Conservation (phyloP, 1,140 invertebrate genomes). For the Copidosoma floridanum region DNA sequence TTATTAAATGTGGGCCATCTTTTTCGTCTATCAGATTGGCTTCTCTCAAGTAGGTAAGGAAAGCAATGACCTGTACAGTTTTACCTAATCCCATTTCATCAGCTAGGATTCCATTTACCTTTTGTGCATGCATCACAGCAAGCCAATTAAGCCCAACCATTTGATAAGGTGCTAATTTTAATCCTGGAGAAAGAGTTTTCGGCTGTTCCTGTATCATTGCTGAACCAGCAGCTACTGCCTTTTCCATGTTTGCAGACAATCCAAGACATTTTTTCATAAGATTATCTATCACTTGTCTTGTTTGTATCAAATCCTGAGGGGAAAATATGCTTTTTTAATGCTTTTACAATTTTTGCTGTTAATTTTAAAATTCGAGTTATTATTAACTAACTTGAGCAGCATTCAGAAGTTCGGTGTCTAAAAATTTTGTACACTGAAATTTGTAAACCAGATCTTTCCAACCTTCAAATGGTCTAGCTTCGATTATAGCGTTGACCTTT, state of each 20-base stretch:
- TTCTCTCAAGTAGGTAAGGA: constrained; percentile 85
- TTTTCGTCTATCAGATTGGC: constrained; percentile 58
- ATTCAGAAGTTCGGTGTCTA: constrained; percentile 72
- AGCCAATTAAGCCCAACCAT: constrained; percentile 94
- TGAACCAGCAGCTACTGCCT: constrained; percentile 69
- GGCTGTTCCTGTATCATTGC: constrained; percentile 69
- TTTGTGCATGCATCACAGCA: constrained; percentile 81
- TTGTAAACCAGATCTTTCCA: constrained; percentile 76
- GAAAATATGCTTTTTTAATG: constrained; percentile 2
- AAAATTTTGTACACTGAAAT: constrained; percentile 65
- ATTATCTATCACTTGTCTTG: constrained; percentile 66
- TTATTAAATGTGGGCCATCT: constrained; percentile 78
- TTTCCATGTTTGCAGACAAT: constrained; percentile 69
- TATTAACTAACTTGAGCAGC: constrained; percentile 59
- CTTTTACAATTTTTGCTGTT: background rate
- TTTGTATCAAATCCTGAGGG: constrained; percentile 62
- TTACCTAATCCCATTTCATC: constrained; percentile 91
- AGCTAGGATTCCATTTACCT: constrained; percentile 91
- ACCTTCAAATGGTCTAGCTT: constrained; percentile 66
- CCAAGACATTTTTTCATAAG: constrained; percentile 76
- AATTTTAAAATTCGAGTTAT: background rate
- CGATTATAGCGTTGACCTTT: constrained; percentile 68
- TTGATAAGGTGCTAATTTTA: constrained; percentile 84
- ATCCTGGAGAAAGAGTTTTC: constrained; percentile 50
- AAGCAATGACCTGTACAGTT: constrained; percentile 87